Evolutionary conservation across 2,888 invertebrate species (phyloP), one percentile per base, ranked within the genome.

Genomic region (Polydrusus pterygomalis): DNA sequence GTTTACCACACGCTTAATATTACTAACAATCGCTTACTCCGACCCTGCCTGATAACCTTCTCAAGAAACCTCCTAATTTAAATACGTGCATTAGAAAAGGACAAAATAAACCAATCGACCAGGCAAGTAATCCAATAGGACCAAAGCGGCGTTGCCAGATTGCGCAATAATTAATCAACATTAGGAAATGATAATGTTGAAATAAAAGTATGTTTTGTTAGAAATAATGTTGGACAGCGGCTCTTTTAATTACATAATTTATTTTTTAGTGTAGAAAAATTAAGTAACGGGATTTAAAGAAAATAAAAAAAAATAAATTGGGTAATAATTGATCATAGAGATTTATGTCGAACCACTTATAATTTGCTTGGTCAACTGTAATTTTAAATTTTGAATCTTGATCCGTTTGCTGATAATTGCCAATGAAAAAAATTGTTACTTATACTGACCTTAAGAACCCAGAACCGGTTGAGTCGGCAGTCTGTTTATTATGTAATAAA

Each of bases 21-120:
- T 25, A 25, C 5, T 25, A 25, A 25, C 25, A 25, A 3, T 65
- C n/a, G 1, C 13, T 30, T 54, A 67, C 10, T 54, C 47, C 51
- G 40, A 17, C 40, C 20, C 68, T 68, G 68, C 6, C 20, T 9
- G 9, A 20, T n/a, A 40, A 40, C 65, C 51, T 49, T 65, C 49
- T 20, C 5, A 47, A 0, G 17, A 1, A 30, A 47, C 34, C 8
- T 54, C 20, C 7, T n/a, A 40, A n/a, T 9, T 2, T 15, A 17
- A 60, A 30, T 10, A 11, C 43, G 54, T 60, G 70, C 18, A 40
- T 34, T 10, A 70, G 45, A 70, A 40, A 70, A 43, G 43, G 58
- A 30, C 17, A 47, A 70, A 20, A 47, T 15, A 45, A 60, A 70
- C 40, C 47, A 70, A 70, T 60, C 58, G 60, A 60, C 62, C 70